Percentiles rank a stretch among this genome's conserved stretches.
phyloP scores from a whole-genome alignment of 2,797 vertebrate genomes.

The Clarias platycephalus region DNA sequence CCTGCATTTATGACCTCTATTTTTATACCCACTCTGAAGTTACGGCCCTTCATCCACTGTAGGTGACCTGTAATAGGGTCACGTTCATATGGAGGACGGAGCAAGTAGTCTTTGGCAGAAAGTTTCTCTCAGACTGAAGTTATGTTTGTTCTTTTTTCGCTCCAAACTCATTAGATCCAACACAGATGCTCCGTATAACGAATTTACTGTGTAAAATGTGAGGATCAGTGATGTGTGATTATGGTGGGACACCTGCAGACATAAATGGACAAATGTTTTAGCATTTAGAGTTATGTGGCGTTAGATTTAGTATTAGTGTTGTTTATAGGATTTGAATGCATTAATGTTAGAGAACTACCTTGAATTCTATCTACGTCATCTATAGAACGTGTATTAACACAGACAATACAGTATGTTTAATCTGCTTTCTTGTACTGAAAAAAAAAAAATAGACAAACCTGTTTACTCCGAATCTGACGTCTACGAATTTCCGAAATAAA shows the following conservation, averaged over 20 bases:
- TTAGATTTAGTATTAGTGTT: neutral
- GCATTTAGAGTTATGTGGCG: neutral
- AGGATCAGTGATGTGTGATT: neutral
- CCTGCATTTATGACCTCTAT: constrained; percentile 58
- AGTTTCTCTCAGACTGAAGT: neutral
- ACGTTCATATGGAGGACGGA: constrained; percentile 20
- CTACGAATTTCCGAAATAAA: neutral
- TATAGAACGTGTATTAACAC: neutral
- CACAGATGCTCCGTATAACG: neutral
- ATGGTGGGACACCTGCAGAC: neutral
- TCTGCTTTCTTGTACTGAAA: neutral
- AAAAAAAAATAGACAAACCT: neutral
- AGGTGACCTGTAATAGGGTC: constrained; percentile 55
- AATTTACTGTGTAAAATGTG: neutral
- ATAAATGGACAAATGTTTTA: neutral
- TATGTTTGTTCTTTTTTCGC: constrained; percentile 12
- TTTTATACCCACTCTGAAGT: constrained; percentile 51
- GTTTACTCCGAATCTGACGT: neutral
- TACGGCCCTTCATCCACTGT: constrained; percentile 43
- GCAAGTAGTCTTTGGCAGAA: constrained; percentile 4
- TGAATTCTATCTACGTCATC: neutral
- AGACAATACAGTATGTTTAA: no score
- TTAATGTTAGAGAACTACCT: neutral
- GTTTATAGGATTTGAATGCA: neutral
- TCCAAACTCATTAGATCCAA: neutral